Conservation (phyloP, 2,113 vertebrate species). For the Perca fluviatilis region DNA sequence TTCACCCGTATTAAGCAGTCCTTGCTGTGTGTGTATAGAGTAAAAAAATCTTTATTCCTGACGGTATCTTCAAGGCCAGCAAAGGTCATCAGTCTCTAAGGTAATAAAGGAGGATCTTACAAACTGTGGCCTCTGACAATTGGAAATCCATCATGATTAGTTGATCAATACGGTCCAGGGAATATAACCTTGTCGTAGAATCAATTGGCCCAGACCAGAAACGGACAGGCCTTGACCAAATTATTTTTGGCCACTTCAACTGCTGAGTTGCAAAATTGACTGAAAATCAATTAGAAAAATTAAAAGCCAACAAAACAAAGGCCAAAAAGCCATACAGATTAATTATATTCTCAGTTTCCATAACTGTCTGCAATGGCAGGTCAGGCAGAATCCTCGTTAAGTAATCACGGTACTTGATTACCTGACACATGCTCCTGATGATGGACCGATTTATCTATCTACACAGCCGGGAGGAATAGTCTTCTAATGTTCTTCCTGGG, state of each 20-base stretch:
- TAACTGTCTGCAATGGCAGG: conserved; percentile 46
- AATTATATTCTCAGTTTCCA: conserved; percentile 60
- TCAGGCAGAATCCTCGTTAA: conserved; percentile 48
- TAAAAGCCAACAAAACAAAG: conserved; percentile 52
- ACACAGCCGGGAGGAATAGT: conserved; percentile 18
- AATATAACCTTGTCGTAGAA: conserved; percentile 69
- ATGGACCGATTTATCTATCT: conserved; percentile 44
- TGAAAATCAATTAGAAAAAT: conserved; percentile 75
- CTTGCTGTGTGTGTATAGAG: not conserved
- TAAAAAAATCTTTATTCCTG: conserved; percentile 37
- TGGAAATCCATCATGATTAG: conserved; percentile 81
- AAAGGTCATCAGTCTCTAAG: conserved; percentile 70
- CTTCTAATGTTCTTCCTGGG: conserved; percentile 24
- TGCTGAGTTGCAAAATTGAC: conserved; percentile 69
- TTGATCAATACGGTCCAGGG: conserved; percentile 74
- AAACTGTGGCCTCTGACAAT: conserved; percentile 68
- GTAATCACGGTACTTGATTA: conserved; percentile 37
- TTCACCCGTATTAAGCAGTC: conserved; percentile 14
- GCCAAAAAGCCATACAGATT: conserved; percentile 25
- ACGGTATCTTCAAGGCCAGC: conserved; percentile 45
- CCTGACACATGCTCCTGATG: conserved; percentile 44
- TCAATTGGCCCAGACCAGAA: conserved; percentile 66
- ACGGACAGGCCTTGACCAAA: conserved; percentile 63
- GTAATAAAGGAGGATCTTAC: conserved; percentile 66
- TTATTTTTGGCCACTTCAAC: conserved; percentile 56